These are phyloP conservation scores for Esox lucius DNA, from an alignment of 2,797 vertebrate genomes.

Conservation along the genomic window DNA sequence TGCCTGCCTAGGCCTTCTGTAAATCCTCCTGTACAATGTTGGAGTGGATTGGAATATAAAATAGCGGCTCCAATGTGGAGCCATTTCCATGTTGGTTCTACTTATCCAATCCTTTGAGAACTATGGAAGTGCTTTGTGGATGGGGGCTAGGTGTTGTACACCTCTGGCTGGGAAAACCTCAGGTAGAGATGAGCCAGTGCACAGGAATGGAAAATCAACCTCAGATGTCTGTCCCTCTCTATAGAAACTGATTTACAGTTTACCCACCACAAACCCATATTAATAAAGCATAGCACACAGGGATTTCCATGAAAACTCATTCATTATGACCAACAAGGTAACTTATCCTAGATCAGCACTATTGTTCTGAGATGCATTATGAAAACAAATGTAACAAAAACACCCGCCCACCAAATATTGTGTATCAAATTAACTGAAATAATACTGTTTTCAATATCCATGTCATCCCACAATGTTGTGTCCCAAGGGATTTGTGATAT, in stretches of 20 bases:
- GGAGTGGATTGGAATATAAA: background rate
- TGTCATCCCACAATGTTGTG: no score
- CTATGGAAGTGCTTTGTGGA: background rate
- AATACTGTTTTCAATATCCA: no score
- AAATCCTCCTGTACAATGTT: background rate
- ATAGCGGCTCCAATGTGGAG: background rate
- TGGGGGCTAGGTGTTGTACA: background rate
- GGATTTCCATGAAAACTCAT: background rate
- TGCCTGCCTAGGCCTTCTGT: background rate
- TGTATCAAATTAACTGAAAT: no score
- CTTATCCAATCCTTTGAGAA: background rate
- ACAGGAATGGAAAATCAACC: slow-evolving; percentile 6
- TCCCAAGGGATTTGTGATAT: no score
- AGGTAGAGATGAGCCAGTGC: background rate
- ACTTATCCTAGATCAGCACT: background rate
- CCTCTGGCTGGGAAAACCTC: slow-evolving; percentile 1
- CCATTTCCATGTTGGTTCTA: background rate
- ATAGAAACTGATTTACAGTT: background rate
- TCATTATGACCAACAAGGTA: background rate
- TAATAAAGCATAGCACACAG: background rate
- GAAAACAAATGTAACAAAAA: no score
- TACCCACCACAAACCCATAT: background rate
- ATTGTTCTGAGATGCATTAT: background rate
- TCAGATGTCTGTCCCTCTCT: background rate
- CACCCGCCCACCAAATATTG: no score